A percentile compares a stretch with the other conserved stretches of the same genome.
phyloP scores from a whole-genome alignment of 2,113 vertebrate species.

The Hippopotamus amphibius region DNA sequence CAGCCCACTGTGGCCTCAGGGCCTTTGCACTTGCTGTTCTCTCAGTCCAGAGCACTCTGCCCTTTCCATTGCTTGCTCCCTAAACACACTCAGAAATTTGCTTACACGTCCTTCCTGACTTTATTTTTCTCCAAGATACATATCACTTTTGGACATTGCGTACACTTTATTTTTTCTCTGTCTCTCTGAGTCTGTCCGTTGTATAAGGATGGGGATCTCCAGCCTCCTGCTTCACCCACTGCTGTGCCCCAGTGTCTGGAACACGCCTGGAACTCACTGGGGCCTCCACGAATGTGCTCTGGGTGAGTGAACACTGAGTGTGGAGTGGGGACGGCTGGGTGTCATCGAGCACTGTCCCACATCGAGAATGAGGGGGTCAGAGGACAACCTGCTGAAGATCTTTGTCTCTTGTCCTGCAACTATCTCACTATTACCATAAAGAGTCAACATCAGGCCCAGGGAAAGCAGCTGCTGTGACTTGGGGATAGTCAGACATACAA shows the following conservation, averaged over 20 bases:
- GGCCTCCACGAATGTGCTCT: too few relatives aligned
- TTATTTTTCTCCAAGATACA: background rate
- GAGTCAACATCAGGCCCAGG: background rate
- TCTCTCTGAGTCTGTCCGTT: too few relatives aligned
- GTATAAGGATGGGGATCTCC: too few relatives aligned
- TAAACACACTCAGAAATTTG: background rate
- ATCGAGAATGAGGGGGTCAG: too few relatives aligned
- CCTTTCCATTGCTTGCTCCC: accelerated
- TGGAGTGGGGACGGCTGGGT: too few relatives aligned
- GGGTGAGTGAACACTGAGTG: too few relatives aligned
- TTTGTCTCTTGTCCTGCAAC: background rate
- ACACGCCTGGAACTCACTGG: too few relatives aligned
- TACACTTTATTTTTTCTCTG: too few relatives aligned
- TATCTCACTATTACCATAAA: background rate
- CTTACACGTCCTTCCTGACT: background rate
- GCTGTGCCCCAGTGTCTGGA: too few relatives aligned
- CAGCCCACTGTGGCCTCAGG: background rate
- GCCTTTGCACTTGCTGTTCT: background rate
- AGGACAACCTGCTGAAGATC: too few relatives aligned
- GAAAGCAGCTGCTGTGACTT: background rate
- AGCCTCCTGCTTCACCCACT: too few relatives aligned
- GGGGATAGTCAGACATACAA: background rate
- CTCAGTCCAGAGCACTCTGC: background rate
- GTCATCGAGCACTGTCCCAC: too few relatives aligned
- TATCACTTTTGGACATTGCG: background rate